These are phyloP conservation scores for Litoditis marina DNA, from an alignment of 2,888 invertebrate genomes.

Conservation along the genomic window DNA sequence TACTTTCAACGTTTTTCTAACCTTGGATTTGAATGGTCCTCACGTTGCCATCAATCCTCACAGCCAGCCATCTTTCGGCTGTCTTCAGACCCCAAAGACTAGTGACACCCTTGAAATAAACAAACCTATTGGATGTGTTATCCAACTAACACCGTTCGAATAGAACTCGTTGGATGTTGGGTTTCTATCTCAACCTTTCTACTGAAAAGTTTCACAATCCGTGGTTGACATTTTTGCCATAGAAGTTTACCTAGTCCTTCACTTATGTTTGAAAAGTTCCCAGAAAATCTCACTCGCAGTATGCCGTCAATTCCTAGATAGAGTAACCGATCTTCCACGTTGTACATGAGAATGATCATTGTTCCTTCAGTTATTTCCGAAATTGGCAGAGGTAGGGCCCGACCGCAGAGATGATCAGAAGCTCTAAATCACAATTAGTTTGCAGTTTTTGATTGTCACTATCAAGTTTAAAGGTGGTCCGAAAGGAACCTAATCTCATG, in stretches of 20 bases:
- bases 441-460: too few species aligned
- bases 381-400: not conserved
- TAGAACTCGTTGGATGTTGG: too few species aligned
- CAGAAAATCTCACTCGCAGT: conserved; percentile 4
- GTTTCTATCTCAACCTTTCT: too few species aligned
- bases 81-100: conserved; percentile 7
- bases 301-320: conserved; percentile 15
- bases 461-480: too few species aligned
- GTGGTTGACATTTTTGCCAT: too few species aligned
- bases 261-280: too few species aligned
- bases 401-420: not conserved
- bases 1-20: too few species aligned
- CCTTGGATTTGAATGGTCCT: conserved; percentile 8
- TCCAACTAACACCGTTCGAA: too few species aligned
- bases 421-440: too few species aligned
- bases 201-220: too few species aligned
- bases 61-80: conserved; percentile 14
- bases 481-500: conserved; percentile 5
- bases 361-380: conserved; percentile 2
- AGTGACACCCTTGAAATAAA: conserved; percentile 13
- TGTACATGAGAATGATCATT: conserved; percentile 11
- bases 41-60: conserved; percentile 9
- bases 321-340: conserved; percentile 9
- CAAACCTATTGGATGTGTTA: too few species aligned
- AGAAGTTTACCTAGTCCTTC: too few species aligned